Evolutionary conservation across 2,888 invertebrate species (phyloP).

Genomic region (Diadegma fenestrale): DNA sequence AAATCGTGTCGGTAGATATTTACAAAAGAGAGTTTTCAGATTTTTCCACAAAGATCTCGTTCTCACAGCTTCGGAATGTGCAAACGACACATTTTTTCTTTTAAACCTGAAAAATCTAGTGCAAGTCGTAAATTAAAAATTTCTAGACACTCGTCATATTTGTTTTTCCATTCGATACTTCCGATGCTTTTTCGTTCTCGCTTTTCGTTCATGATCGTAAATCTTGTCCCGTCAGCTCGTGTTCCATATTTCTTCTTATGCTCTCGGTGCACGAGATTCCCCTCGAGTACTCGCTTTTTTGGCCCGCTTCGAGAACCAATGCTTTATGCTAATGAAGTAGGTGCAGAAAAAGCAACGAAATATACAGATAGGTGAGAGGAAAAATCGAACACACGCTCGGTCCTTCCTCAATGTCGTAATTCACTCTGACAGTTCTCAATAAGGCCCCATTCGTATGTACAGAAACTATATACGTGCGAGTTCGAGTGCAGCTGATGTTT

Average conservation of each 20-base stretch:
- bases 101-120: background rate
- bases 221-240: conserved; percentile 75
- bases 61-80: background rate
- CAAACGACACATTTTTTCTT: background rate
- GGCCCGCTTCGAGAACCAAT: conserved; percentile 20
- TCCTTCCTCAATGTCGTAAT: conserved; percentile 48
- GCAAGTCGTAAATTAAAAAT: conserved; percentile 1
- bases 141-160: conserved; percentile 25
- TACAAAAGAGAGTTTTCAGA: background rate
- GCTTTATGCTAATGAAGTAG: conserved; percentile 61
- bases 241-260: conserved; percentile 77
- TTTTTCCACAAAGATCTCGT: background rate
- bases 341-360: conserved; percentile 29
- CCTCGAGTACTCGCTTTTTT: conserved; percentile 40
- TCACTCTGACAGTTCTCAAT: conserved; percentile 56
- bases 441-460: conserved; percentile 7
- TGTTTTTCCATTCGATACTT: conserved; percentile 32
- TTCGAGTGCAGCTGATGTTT: conserved; percentile 35
- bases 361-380: conserved; percentile 18
- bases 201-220: conserved; percentile 68
- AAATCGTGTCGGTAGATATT: background rate
- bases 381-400: conserved; percentile 27
- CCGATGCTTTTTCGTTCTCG: conserved; percentile 29
- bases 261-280: conserved; percentile 45
- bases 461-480: conserved; percentile 21